Evolutionary conservation across 2,888 invertebrate species (phyloP), one percentile per base, ranked within the genome.

Genomic region (Rotaria socialis): DNA sequence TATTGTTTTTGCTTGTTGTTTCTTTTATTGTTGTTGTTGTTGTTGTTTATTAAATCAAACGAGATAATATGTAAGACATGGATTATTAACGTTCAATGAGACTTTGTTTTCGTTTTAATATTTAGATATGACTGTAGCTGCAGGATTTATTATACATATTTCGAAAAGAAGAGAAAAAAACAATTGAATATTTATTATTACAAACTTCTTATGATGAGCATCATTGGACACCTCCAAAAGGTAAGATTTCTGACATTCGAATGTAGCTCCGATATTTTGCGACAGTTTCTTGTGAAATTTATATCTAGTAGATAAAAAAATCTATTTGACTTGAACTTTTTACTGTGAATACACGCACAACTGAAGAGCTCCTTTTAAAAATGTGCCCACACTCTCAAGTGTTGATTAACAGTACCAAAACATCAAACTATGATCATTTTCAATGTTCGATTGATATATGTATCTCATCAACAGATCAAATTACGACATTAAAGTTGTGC

Each of bases 151-250:
- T 35, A 35, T 35, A 35, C 27, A 41, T 87, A 24, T 87, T 84
- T 47, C 80, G 87, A 52, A 50, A 47, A 67, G 2, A 84, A 6
- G 14, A n/a, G 24, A 19, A 24, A 10, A 27, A 41, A 16, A 14
- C 56, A 11, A 87, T 87, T 47, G 85, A 87, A 24, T 87, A 87
- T 92, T 92, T 96, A 50, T 90, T 96, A 88, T 91, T 96, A 89
- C 95, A 96, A 92, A 94, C 96, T 24, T 95, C 96, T 0, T 95
- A 96, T 90, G 95, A 94, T 0, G 92, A 93, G 88, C 93, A 94
- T 90, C 96, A 96, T 90, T 97, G 97, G 96, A 95, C 96, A 75
- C 95, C 96, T 2, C 97, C 97, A 52, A 97, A 97, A 90, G 92
- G 92, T 90, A 74, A 52, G 88, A 80, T 35, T 35, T 35, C 35